phyloP scores from a whole-genome alignment of 64 coral and sea anemone genomes.

The Cladopsammia gracilis region DNA sequence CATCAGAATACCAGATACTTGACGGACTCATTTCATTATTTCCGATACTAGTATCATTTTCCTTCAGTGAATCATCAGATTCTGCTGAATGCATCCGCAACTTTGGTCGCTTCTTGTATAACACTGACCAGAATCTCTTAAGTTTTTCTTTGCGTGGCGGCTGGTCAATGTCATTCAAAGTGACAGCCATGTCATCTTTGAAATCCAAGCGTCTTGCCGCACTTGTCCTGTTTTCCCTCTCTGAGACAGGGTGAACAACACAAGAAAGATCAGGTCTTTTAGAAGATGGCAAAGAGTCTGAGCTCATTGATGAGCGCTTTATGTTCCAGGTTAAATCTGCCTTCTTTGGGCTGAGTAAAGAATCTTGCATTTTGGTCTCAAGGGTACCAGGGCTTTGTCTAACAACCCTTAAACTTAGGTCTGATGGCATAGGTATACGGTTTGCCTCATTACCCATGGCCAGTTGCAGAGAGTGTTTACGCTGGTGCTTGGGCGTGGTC shows the following conservation, averaged over 20 bases:
- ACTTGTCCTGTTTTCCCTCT: not conserved
- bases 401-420: not conserved
- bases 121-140: conserved; percentile 67
- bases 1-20: not conserved
- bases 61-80: not conserved
- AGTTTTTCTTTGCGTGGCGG: conserved; percentile 66
- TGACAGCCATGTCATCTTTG: conserved; percentile 62
- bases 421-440: conserved; percentile 60
- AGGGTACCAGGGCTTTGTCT: not conserved
- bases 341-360: conserved; percentile 4
- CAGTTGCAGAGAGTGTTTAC: conserved; percentile 45
- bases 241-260: not conserved
- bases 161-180: conserved; percentile 15
- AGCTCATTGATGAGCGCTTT: not conserved
- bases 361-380: not conserved
- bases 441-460: conserved; percentile 60
- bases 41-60: not conserved
- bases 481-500: conserved; percentile 46
- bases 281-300: conserved; percentile 28
- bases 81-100: not conserved
- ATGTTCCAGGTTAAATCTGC: too few species aligned
- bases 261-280: not conserved
- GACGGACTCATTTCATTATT: not conserved
- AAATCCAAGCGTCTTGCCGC: conserved; percentile 38
- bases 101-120: conserved; percentile 67